phyloP scores from a whole-genome alignment of 2,113 vertebrate genomes.

The Orycteropus afer region DNA sequence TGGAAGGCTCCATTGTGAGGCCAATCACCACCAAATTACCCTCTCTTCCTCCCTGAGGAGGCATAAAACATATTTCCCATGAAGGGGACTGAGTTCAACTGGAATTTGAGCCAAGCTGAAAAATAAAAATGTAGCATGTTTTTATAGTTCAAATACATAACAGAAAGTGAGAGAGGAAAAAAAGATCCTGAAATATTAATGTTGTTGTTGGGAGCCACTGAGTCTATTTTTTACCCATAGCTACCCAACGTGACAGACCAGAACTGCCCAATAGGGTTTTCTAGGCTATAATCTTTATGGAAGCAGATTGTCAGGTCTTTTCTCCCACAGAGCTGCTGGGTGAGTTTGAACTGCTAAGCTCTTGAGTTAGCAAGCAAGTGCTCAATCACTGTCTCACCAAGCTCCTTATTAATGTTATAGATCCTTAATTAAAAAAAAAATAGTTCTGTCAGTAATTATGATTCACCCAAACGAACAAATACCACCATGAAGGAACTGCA shows the following conservation, averaged over 20 bases:
- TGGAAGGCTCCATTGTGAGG: constrained; percentile 43
- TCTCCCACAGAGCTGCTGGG: not conserved
- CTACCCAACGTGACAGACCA: not conserved
- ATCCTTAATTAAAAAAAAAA: not conserved
- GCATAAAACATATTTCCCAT: constrained; percentile 63
- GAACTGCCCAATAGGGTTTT: not conserved
- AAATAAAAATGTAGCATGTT: constrained; percentile 50
- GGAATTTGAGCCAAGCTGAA: constrained; percentile 50
- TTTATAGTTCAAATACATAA: constrained; percentile 69
- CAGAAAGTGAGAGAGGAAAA: not conserved
- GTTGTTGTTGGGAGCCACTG: not conserved
- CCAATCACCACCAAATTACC: constrained; percentile 42
- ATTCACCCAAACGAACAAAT: not conserved
- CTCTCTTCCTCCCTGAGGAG: constrained; percentile 48
- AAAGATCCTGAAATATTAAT: not conserved
- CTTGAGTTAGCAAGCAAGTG: not conserved
- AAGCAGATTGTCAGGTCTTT: not conserved
- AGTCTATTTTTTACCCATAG: not conserved
- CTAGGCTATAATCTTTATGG: not conserved
- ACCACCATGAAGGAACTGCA: not conserved
- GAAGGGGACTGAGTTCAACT: constrained; percentile 51
- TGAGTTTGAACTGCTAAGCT: not conserved
- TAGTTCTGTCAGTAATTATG: not conserved
- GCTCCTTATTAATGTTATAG: not conserved
- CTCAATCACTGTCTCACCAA: not conserved